phyloP scores from a whole-genome alignment of 1,140 invertebrate species.

The Lordiphosa stackelbergi region DNA sequence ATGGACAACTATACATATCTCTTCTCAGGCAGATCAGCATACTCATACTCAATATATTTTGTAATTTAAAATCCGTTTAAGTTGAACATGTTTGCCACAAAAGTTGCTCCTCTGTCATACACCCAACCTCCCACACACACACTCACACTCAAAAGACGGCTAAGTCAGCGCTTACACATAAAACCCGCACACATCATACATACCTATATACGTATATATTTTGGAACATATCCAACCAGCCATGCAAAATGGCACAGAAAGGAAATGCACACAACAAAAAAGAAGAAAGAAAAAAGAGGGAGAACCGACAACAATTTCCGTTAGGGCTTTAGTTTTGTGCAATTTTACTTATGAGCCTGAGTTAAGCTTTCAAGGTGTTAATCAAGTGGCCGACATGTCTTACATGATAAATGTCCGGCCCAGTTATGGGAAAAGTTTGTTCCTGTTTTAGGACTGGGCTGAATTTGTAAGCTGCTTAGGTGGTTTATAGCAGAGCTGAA shows the following conservation, averaged over 20 bases:
- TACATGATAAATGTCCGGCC: constrained; percentile 51
- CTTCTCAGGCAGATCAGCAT: constrained; percentile 1
- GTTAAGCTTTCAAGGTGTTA: constrained; percentile 50
- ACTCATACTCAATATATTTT: neutral
- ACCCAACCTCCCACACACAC: constrained; percentile 6
- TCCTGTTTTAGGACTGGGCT: neutral
- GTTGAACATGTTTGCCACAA: constrained; percentile 15
- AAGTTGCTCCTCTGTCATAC: constrained; percentile 2
- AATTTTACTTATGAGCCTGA: constrained; percentile 47
- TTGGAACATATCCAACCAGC: constrained; percentile 50
- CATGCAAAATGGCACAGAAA: constrained; percentile 58
- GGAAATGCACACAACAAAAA: constrained; percentile 50
- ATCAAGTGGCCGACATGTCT: constrained; percentile 60
- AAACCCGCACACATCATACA: constrained; percentile 29
- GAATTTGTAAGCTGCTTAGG: neutral
- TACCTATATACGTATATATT: constrained; percentile 16
- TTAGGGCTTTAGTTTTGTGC: constrained; percentile 22
- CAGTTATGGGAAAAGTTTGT: constrained; percentile 6
- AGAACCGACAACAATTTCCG: neutral
- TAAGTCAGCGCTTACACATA: constrained; percentile 46
- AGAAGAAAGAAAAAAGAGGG: constrained; percentile 1
- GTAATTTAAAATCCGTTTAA: constrained; percentile 20
- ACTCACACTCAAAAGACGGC: constrained; percentile 25
- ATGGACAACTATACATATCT: constrained; percentile 5
- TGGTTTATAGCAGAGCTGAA: neutral